Conservation (phyloP, 2,797 vertebrate species). For the Spatula versicolor region DNA sequence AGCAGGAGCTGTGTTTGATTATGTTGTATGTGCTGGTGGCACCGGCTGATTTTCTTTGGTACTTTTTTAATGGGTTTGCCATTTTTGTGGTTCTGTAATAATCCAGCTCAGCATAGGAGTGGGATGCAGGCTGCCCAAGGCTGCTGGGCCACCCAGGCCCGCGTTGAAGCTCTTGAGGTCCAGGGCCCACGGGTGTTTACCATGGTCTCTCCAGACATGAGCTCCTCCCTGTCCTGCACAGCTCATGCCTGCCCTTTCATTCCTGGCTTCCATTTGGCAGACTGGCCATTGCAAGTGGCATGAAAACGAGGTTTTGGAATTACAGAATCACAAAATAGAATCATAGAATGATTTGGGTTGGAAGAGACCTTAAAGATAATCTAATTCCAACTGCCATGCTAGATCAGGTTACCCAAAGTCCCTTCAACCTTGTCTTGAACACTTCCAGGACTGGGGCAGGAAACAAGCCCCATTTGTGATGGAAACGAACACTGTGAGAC, state of each 20-base stretch:
- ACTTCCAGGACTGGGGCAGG: neutral
- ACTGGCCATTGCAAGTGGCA: neutral
- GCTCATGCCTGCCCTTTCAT: neutral
- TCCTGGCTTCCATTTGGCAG: neutral
- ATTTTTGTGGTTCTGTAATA: neutral
- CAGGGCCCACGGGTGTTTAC: neutral
- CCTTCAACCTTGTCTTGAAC: neutral
- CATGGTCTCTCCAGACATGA: neutral
- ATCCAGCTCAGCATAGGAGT: neutral
- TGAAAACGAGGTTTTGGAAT: neutral
- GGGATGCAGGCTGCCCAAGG: neutral
- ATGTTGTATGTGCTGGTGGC: too few species aligned
- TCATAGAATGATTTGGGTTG: neutral
- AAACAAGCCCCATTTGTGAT: neutral
- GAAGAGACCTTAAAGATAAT: neutral
- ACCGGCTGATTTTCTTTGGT: too few species aligned
- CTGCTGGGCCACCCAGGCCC: neutral
- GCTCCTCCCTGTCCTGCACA: neutral
- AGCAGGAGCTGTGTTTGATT: too few species aligned
- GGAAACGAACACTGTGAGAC: neutral
- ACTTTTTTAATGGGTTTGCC: too few species aligned
- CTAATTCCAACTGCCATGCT: neutral
- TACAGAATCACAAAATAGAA: neutral
- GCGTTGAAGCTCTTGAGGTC: neutral
- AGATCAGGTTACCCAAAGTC: neutral